phyloP scores from a whole-genome alignment of 2,888 invertebrate genomes.

The Xestia rhomboidea region DNA sequence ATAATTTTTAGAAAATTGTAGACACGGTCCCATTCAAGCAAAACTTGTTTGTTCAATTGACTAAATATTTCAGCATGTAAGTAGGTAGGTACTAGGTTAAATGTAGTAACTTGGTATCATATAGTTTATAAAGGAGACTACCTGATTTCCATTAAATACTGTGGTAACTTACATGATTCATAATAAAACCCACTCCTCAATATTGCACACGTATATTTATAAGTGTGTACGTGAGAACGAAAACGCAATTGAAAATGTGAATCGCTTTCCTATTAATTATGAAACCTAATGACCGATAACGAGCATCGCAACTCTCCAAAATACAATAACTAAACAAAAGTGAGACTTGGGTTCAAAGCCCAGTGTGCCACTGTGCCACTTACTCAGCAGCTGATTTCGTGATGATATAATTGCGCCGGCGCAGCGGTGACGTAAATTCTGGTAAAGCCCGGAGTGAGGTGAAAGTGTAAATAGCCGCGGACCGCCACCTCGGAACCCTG shows the following conservation, averaged over 20 bases:
- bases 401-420: conserved; percentile 85
- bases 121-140: not conserved
- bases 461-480: conserved; percentile 83
- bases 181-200: conserved; percentile 7
- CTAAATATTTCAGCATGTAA: not conserved
- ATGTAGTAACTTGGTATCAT: not conserved
- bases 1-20: not conserved
- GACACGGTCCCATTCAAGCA: conserved; percentile 3
- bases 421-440: conserved; percentile 82
- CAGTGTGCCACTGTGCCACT: conserved; percentile 78
- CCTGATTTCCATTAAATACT: not conserved
- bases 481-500: conserved; percentile 74
- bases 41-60: not conserved
- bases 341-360: conserved; percentile 69
- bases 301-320: conserved; percentile 67
- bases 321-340: conserved; percentile 70
- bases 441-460: conserved; percentile 80
- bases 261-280: conserved; percentile 65
- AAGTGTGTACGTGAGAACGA: conserved; percentile 15
- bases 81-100: not conserved
- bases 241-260: conserved; percentile 59
- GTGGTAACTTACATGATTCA: conserved; percentile 5
- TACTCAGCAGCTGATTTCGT: conserved; percentile 82
- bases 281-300: conserved; percentile 68
- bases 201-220: conserved; percentile 6